Evolutionary conservation across 2,888 invertebrate species (phyloP), one percentile per base, ranked within the genome.

Genomic region (Merodon equestris): DNA sequence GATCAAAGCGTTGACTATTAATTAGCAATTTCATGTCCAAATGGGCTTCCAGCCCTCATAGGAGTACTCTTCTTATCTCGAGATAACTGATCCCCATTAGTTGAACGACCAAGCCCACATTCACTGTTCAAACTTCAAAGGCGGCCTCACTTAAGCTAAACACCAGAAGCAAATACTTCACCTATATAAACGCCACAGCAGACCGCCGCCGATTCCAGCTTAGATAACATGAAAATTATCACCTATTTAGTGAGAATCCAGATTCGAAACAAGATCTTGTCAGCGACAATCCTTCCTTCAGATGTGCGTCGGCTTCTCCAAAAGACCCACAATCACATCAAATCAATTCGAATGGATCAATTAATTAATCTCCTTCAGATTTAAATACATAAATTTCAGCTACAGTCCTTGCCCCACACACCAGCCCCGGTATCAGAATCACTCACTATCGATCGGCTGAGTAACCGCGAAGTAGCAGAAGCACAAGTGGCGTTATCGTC

Each of bases 301-400:
- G 60, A 58, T 51, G 57, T 68, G 19, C 34, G 71, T 34, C 71
- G 71, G 71, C 64, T 72, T 57, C 64, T 57, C 57, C 45, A 57
- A 71, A 64, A 51, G 71, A 47, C 7, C 36, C 48, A 56, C 63
- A 47, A 56, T 48, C 61, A 42, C 40, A 71, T 17, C 18, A 50
- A 61, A 63, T 64, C 57, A 50, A 57, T 64, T 64, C 51, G 36
- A 72, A 72, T 63, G 57, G 51, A 42, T 64, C 71, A 64, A 72
- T 72, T 64, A 72, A 72, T 72, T 72, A 64, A 56, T 50, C 36
- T 40, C 14, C 15, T 45, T 27, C 47, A 19, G 17, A 72, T 72
- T 72, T 72, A 57, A 72, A 72, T 72, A 72, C 71, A 72, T 72
- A 72, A 72, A 72, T 72, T 57, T 44, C 17, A 7, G 27, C n/a